Evolutionary conservation across 2,113 vertebrate genomes (phyloP), one percentile per base, ranked within the genome.

Genomic region (Strix uralensis): DNA sequence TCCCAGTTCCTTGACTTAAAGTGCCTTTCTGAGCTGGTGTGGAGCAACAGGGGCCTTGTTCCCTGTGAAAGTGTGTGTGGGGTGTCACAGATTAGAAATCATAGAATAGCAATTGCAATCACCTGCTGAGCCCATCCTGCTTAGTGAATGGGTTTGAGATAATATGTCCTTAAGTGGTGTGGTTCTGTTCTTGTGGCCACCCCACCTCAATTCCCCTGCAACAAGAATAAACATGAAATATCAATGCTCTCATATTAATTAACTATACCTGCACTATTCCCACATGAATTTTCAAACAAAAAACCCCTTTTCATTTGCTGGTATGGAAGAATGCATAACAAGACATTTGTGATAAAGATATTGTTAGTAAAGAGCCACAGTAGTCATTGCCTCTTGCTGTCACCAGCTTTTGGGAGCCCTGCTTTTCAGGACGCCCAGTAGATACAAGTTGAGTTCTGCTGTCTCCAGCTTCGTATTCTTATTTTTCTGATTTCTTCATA

Each of bases 401-500:
- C 61, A 61, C 3, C 29, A 46, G 8, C 11, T 77, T 89, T 84
- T 88, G 29, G 19, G 18, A 32, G 6, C 13, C 7, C 9, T 78
- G 21, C 3, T 92, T 78, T 89, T 89, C 34, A 61, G 58, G 38
- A 67, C 80, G 21, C 8, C 59, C 6, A 1, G 19, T 44, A 57
- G 65, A 73, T n/a, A 72, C 4, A 85, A 83, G 12, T 22, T 70
- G 32, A 88, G 38, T 96, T 93, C 61, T 49, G 25, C 57, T 91
- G 67, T 83, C 46, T 77, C 38, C 65, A 75, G 44, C 25, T 71
- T 94, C 9, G 12, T 32, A 25, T 81, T 49, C 42, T 75, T 81
- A 36, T 78, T 89, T 96, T 88, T 88, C 67, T 91, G 55, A 87
- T 78, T 94, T 92, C 25, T 94, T 94, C 77, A 58, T 81, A 75